These are phyloP conservation scores for Neodon shergylaensis DNA, from an alignment of 2,113 vertebrate genomes.

Conservation along the genomic window DNA sequence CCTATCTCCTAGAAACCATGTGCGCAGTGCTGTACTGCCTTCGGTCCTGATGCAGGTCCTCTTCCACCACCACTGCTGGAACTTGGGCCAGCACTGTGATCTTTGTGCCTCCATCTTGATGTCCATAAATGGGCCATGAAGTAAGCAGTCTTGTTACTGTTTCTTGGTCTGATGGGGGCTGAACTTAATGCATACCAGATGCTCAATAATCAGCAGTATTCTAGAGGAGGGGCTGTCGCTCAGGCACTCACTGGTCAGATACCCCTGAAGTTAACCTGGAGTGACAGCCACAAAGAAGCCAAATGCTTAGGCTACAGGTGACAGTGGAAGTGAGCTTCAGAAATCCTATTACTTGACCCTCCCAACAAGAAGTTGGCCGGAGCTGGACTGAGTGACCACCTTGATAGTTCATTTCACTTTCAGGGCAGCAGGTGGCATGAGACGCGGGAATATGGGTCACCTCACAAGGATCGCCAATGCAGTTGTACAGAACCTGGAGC, in stretches of 20 bases:
- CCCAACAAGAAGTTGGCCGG: not conserved
- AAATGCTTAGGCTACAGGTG: not conserved
- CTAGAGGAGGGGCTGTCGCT: not conserved
- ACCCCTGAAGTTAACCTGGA: not conserved
- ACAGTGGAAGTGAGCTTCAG: not conserved
- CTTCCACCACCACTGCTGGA: too few relatives aligned
- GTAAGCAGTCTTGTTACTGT: not conserved
- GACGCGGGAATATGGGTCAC: constrained; percentile 98
- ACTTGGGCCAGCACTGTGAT: not conserved
- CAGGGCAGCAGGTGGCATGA: constrained; percentile 94
- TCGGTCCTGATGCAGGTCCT: not conserved
- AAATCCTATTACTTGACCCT: not conserved
- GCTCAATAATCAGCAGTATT: fast-evolving
- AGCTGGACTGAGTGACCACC: not conserved
- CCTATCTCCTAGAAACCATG: not conserved
- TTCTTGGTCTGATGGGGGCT: not conserved
- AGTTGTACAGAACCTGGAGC: constrained; percentile 95
- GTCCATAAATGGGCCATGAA: too few relatives aligned
- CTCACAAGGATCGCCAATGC: constrained; percentile 96
- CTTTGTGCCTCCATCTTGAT: not conserved
- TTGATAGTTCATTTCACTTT: not conserved
- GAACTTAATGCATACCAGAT: fast-evolving
- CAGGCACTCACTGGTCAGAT: not conserved
- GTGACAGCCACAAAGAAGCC: not conserved
- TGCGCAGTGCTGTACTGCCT: not conserved